Conservation (phyloP, 2,888 invertebrate species). For the Coelinius sp. region DNA sequence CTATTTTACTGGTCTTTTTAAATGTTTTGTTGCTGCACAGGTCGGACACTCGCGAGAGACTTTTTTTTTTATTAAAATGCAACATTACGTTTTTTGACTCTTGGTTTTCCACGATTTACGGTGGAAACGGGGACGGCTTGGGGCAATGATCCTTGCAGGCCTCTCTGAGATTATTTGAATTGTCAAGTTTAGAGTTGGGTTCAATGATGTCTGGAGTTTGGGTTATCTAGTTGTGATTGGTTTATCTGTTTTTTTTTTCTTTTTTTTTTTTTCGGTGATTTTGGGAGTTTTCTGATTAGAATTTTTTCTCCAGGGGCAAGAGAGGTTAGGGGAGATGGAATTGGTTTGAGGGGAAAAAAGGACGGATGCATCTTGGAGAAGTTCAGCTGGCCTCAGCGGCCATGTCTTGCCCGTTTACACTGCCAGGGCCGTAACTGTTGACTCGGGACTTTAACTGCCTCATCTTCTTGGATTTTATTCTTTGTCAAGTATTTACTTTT, state of each 20-base stretch:
- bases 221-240: neutral
- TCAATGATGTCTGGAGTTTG: no score
- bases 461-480: no score
- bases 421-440: conserved; percentile 52
- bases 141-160: no score
- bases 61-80: conserved; percentile 23
- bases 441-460: conserved; percentile 30
- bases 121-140: neutral
- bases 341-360: conserved; percentile 19
- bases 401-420: conserved; percentile 62
- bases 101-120: neutral
- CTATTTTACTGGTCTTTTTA: conserved; percentile 14
- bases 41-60: conserved; percentile 7
- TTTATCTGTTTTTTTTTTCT: neutral
- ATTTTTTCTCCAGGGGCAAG: conserved; percentile 14
- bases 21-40: conserved; percentile 4
- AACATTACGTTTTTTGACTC: neutral
- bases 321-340: conserved; percentile 36
- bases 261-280: no score
- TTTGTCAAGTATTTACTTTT: no score
- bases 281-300: neutral
- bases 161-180: no score
- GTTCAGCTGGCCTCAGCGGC: conserved; percentile 69
- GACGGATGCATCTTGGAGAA: conserved; percentile 50
- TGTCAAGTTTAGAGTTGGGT: no score